Evolutionary conservation across 2,113 vertebrate genomes (phyloP), one percentile per base, ranked within the genome.

Genomic region (Piaya cayana): DNA sequence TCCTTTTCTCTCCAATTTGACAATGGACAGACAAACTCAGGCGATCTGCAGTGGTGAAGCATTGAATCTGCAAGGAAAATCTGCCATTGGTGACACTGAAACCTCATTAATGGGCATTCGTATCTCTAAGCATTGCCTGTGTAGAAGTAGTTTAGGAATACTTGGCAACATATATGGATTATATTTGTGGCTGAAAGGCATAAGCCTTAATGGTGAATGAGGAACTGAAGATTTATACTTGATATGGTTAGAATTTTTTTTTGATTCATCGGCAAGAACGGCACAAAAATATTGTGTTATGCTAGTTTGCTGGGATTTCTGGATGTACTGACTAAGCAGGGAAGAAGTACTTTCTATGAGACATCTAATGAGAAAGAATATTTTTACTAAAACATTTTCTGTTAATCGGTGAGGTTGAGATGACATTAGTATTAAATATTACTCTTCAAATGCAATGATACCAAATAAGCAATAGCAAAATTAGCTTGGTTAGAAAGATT

Each of bases 21-120:
- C 96, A 97, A 27, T 42, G 86, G 39, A 97, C 92, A 69, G 63
- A 84, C 32, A 97, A n/a, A 53, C 6, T 10, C 30, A 97, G 85
- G 37, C 8, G 2, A 25, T 97, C 96, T 64, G 67, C 12, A 47
- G 13, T 0, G 3, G 95, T 96, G 90, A 97, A 93, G 64, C 37
- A 79, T 4, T 96, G 95, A 50, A 0, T 19, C 97, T 97, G 87
- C 77, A 95, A 88, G 45, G 47, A 53, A 80, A 92, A 92, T 82
- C 37, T 74, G 19, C 68, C 15, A 34, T 32, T 70, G 58, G 23
- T 50, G 6, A 64, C 36, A 42, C 22, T 23, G 30, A 68, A 81
- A 59, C 17, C 23, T 68, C 5, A 6, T 81, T 32, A 65, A 45
- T 23, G 81, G 82, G 25, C 7, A n/a, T 55, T 70, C n/a, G 26